Base-by-base conservation (phyloP, 2,113 vertebrate species). In the Pteronura brasiliensis region DNA sequence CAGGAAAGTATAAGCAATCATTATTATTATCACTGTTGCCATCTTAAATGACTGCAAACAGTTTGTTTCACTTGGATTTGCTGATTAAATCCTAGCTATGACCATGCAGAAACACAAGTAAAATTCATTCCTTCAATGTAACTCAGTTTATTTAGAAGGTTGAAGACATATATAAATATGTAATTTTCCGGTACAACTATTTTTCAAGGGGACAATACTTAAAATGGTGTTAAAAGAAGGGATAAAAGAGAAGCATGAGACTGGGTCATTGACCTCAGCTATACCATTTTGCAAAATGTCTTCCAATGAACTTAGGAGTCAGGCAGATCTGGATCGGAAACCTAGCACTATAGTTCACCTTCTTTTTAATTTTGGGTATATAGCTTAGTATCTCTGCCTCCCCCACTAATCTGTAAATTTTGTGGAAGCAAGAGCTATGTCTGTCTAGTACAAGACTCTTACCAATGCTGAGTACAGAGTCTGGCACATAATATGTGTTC, bases 11-110 rank as follows among this genome's bases (percentile, higher is more conserved):
- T 91, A 97, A 97, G 39, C 72, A 92, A 97, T 93, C 93, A 71
- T 95, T 96, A 90, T 81, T 91, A 84, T 97, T 95, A 98, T 94
- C 91, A 87, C 31, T 61, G 89, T 95, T 97, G 76, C 57, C 96
- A 95, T 98, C 93, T 97, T 91, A 92, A 95, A 93, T 96, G 77
- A 86, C 83, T 83, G 59, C 25, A 77, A 97, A 74, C 81, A 72
- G 80, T 97, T 93, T 86, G 31, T 55, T 85, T 79, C 89, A 93
- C 83, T 93, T 96, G 83, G 87, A 92, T 80, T 77, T 93, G 49
- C 34, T 93, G 59, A 95, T 96, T 97, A 94, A 97, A 96, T 52
- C 42, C n/a, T 42, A 93, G 23, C 52, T 88, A 91, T 94, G 61
- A 80, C 82, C 20, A 77, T 59, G 61, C 31, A 93, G 88, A 96